phyloP scores from a whole-genome alignment of 2,888 invertebrate species.

The Anorthoa munda region DNA sequence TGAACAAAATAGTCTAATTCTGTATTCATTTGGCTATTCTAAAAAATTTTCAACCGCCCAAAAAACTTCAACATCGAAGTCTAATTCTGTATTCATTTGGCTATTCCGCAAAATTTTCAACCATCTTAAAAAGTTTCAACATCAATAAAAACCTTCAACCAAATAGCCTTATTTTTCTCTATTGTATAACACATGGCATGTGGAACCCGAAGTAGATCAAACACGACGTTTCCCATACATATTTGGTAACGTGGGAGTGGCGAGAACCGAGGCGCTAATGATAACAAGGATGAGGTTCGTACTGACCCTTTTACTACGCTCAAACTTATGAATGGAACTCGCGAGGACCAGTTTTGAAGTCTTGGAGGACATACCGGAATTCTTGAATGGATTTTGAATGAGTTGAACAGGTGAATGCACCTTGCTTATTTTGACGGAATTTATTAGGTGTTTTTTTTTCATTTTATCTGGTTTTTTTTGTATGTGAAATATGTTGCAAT shows the following conservation, averaged over 20 bases:
- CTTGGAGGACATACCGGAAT: constrained; percentile 26
- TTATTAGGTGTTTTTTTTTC: background rate
- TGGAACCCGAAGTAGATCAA: constrained; percentile 73
- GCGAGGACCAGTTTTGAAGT: constrained; percentile 39
- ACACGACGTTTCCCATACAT: constrained; percentile 83
- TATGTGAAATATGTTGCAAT: too few species aligned
- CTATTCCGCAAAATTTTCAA: constrained; percentile 8
- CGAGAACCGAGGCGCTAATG: constrained; percentile 87
- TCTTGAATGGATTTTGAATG: constrained; percentile 32
- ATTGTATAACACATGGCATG: constrained; percentile 40
- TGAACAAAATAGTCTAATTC: too few species aligned
- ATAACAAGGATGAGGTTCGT: constrained; percentile 79
- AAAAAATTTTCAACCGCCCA: background rate
- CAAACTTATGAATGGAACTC: constrained; percentile 70
- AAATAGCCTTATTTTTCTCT: background rate
- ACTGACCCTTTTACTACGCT: constrained; percentile 66
- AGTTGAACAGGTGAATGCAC: constrained; percentile 8
- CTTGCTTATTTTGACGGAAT: background rate
- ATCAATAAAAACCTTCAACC: background rate
- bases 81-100: background rate
- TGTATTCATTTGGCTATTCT: background rate
- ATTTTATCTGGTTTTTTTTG: background rate
- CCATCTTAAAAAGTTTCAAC: background rate
- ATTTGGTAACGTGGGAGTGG: constrained; percentile 86
- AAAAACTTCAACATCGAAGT: constrained; percentile 4